Percentiles rank a stretch among this genome's conserved stretches.
Conservation (phyloP, 2,113 vertebrate species). For the Anseranas semipalmata region DNA sequence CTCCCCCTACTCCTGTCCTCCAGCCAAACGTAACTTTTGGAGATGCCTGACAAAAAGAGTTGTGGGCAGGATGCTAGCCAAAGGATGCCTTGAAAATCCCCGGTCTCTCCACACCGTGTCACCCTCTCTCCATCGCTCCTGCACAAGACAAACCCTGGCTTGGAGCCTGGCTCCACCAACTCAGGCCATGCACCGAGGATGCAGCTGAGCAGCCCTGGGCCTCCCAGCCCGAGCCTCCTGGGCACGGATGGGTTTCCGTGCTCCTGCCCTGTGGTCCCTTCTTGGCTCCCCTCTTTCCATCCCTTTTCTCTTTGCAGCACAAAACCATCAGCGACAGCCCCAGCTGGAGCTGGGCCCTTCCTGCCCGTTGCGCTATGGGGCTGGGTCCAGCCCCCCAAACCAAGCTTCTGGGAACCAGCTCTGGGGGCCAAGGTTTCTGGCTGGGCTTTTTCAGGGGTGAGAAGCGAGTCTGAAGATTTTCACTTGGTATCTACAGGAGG, state of each 20-base stretch:
- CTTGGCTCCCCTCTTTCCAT: not conserved
- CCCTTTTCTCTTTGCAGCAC: not conserved
- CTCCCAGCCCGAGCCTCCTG: not conserved
- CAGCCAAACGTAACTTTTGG: not conserved
- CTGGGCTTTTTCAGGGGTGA: not conserved
- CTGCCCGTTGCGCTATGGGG: not conserved
- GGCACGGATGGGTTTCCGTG: accelerated
- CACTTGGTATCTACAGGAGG: not conserved
- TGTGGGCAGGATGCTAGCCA: not conserved
- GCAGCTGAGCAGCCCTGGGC: not conserved
- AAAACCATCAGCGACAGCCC: not conserved
- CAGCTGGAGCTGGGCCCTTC: not conserved
- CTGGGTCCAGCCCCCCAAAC: not conserved
- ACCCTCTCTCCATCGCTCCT: slow-evolving; percentile 38
- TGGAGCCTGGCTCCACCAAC: not conserved
- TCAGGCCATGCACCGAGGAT: not conserved
- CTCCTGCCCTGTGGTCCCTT: not conserved
- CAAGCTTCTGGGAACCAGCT: not conserved
- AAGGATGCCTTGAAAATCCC: slow-evolving; percentile 21
- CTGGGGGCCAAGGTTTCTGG: not conserved
- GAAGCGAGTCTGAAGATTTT: not conserved
- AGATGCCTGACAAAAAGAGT: not conserved
- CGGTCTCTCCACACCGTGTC: slow-evolving; percentile 55
- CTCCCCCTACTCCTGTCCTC: not conserved
- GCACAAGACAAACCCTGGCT: not conserved